phyloP scores from a whole-genome alignment of 2,797 vertebrate genomes.

The Pantherophis vulpinus region DNA sequence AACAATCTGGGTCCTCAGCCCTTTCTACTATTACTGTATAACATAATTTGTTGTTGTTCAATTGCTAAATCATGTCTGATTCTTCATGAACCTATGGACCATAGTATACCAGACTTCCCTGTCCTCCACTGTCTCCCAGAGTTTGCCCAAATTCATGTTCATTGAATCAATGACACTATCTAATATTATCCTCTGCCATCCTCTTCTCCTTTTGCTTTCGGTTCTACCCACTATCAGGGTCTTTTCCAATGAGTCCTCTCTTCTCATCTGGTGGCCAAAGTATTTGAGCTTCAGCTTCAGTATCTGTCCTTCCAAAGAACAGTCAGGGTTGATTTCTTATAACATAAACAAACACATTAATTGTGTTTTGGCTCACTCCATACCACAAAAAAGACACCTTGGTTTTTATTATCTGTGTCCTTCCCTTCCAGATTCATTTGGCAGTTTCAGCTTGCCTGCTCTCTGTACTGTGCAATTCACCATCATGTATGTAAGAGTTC shows the following conservation, averaged over 20 bases:
- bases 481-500: neutral
- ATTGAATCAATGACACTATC: neutral
- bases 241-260: neutral
- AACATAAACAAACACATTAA: neutral
- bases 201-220: neutral
- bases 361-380: neutral
- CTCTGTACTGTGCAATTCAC: neutral
- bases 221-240: neutral
- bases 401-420: neutral
- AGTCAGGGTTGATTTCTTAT: neutral
- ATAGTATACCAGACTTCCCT: neutral
- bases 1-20: neutral
- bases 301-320: neutral
- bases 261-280: neutral
- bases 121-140: neutral
- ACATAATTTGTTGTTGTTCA: neutral
- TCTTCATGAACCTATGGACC: neutral
- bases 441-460: neutral
- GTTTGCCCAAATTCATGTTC: neutral
- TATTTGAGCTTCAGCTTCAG: neutral
- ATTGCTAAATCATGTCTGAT: neutral
- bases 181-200: neutral
- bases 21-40: neutral
- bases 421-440: neutral
- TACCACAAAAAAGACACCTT: neutral